Conservation (phyloP, 2,888 invertebrate genomes). For the Erebia palarica region DNA sequence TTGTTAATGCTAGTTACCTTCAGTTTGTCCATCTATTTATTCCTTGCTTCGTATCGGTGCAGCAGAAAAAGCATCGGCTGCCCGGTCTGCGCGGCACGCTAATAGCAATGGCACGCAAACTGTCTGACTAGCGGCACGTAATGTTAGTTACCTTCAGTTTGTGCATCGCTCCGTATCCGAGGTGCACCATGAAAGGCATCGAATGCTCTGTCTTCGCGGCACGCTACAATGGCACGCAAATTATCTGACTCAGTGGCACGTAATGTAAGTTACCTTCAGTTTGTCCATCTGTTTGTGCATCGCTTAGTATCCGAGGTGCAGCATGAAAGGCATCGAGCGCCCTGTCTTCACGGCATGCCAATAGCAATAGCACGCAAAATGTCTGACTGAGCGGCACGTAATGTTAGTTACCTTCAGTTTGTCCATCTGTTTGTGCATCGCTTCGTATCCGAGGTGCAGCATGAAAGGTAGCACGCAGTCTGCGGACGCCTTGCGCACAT, state of each 20-base stretch:
- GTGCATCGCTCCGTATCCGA: slow-evolving; percentile 91
- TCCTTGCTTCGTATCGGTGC: slow-evolving; percentile 92
- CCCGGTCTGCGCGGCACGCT: slow-evolving; percentile 94
- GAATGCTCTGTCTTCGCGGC: slow-evolving; percentile 94
- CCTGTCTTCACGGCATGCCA: slow-evolving; percentile 93
- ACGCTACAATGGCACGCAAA: slow-evolving; percentile 85
- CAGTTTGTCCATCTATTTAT: slow-evolving; percentile 88
- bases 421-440: slow-evolving; percentile 88
- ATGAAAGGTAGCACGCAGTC: slow-evolving; percentile 96
- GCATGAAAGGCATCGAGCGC: slow-evolving; percentile 95
- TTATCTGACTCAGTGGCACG: no score
- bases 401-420: slow-evolving; percentile 86
- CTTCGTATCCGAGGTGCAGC: slow-evolving; percentile 94
- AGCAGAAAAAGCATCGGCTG: slow-evolving; percentile 95
- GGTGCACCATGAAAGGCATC: slow-evolving; percentile 97
- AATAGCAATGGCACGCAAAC: slow-evolving; percentile 94
- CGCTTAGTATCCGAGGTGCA: slow-evolving; percentile 92
- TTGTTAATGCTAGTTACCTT: slow-evolving; percentile 83
- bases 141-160: slow-evolving; percentile 88
- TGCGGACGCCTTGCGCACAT: slow-evolving; percentile 94
- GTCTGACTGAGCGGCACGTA: no score
- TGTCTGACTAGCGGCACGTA: slow-evolving; percentile 80
- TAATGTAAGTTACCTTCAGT: slow-evolving; percentile 83
- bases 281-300: slow-evolving; percentile 90
- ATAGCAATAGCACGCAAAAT: slow-evolving; percentile 85